Conservation (phyloP, 2,888 invertebrate species). For the Parnassius mnemosyne region DNA sequence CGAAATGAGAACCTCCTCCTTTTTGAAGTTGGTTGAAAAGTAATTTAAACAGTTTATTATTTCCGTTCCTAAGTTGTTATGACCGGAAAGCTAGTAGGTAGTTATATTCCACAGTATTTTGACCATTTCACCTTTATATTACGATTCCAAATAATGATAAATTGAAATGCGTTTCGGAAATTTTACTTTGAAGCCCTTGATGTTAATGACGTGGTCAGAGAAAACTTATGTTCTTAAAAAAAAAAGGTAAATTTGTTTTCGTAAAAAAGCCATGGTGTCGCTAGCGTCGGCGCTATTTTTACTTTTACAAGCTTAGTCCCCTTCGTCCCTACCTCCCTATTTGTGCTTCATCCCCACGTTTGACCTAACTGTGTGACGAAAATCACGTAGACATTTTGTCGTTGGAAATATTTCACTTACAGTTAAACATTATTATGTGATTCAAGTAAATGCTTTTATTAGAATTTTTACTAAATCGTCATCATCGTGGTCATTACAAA, state of each 20-base stretch:
- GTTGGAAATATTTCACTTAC: not conserved
- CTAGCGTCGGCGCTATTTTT: constrained; percentile 63
- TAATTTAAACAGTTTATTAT: constrained; percentile 60
- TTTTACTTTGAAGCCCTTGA: constrained; percentile 3
- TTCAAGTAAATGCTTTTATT: constrained; percentile 6
- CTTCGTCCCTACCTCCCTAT: constrained; percentile 47
- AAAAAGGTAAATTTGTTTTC: constrained; percentile 36
- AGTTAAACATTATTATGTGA: not conserved
- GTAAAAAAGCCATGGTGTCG: constrained; percentile 45
- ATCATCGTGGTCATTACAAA: too few species aligned
- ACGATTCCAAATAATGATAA: not conserved
- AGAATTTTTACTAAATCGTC: too few species aligned
- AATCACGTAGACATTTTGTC: constrained; percentile 34
- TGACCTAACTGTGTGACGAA: constrained; percentile 28
- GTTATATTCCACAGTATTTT: constrained; percentile 5
- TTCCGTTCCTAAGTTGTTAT: constrained; percentile 59
- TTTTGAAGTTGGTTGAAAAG: constrained; percentile 28
- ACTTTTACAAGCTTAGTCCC: constrained; percentile 73
- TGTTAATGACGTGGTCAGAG: constrained; percentile 1
- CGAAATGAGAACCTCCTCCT: too few species aligned
- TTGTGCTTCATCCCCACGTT: constrained; percentile 38
- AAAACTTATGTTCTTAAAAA: constrained; percentile 26
- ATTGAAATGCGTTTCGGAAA: not conserved
- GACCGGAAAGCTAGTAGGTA: constrained; percentile 47
- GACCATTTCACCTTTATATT: constrained; percentile 7